These are phyloP conservation scores for Acronicta alni DNA, from an alignment of 2,888 invertebrate species.

Conservation along the genomic window DNA sequence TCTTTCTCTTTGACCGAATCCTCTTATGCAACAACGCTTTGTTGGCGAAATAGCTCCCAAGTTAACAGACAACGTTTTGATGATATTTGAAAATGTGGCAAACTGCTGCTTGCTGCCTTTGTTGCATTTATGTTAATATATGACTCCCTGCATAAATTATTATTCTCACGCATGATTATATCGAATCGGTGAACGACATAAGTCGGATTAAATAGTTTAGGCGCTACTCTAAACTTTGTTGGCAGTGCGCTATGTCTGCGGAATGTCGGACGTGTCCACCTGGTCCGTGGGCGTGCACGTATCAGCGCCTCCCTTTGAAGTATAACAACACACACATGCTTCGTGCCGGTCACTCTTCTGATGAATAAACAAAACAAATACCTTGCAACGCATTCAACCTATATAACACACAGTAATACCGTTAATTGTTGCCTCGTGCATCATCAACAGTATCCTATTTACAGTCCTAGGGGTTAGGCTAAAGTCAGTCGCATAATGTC, in stretches of 20 bases:
- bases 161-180: not conserved
- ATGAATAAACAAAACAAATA: constrained; percentile 63
- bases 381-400: constrained; percentile 69
- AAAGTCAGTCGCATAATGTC: too few relatives aligned
- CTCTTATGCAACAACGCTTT: constrained; percentile 80
- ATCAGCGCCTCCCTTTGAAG: constrained; percentile 74
- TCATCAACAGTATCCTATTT: too few relatives aligned
- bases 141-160: not conserved
- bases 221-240: constrained; percentile 70
- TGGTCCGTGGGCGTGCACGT: constrained; percentile 75
- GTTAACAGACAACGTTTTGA: constrained; percentile 66
- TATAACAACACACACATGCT: constrained; percentile 61
- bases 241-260: constrained; percentile 70
- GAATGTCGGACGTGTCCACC: constrained; percentile 78
- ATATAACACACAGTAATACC: constrained; percentile 63
- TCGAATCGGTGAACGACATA: constrained; percentile 38
- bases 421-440: constrained; percentile 63
- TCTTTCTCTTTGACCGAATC: constrained; percentile 82
- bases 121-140: constrained; percentile 1
- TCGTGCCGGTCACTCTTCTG: constrained; percentile 55
- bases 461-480: too few relatives aligned
- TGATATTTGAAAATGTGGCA: constrained; percentile 45
- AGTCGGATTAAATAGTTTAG: constrained; percentile 64
- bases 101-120: constrained; percentile 13
- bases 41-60: constrained; percentile 73